Percentiles rank a stretch among this genome's conserved stretches.
Conservation (phyloP, 2,888 invertebrate genomes). For the Argyra leucocephala region DNA sequence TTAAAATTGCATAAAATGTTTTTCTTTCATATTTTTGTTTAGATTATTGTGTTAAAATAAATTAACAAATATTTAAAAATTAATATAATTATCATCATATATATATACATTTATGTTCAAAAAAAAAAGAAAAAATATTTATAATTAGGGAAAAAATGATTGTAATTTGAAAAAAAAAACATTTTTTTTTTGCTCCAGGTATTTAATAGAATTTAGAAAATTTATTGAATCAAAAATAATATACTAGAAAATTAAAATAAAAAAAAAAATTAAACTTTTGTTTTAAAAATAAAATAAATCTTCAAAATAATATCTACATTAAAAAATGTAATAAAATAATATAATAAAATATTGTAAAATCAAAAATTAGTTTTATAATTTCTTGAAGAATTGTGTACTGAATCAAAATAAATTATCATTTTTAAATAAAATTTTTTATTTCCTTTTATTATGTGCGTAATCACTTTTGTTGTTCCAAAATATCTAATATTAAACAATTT, state of each 20-base stretch:
- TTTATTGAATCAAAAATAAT: neutral
- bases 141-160: neutral
- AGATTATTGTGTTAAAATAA: too few relatives aligned
- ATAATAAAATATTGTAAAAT: neutral
- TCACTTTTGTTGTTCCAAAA: too few relatives aligned
- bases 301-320: neutral
- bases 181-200: neutral
- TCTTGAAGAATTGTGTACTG: neutral
- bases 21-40: too few relatives aligned
- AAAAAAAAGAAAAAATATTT: neutral
- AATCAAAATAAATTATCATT: too few relatives aligned
- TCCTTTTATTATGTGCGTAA: too few relatives aligned
- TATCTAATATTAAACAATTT: too few relatives aligned
- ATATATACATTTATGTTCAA: neutral
- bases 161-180: neutral
- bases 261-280: neutral
- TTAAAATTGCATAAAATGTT: too few relatives aligned
- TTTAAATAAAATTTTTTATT: too few relatives aligned
- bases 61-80: too few relatives aligned
- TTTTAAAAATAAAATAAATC: neutral
- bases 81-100: too few relatives aligned
- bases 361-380: slow-evolving; percentile 6
- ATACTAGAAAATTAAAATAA: neutral
- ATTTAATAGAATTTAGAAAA: slow-evolving; percentile 1
- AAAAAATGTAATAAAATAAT: neutral